Evolutionary conservation across 2,888 invertebrate species (phyloP), one percentile per base, ranked within the genome.

Genomic region (Erynnis tages): DNA sequence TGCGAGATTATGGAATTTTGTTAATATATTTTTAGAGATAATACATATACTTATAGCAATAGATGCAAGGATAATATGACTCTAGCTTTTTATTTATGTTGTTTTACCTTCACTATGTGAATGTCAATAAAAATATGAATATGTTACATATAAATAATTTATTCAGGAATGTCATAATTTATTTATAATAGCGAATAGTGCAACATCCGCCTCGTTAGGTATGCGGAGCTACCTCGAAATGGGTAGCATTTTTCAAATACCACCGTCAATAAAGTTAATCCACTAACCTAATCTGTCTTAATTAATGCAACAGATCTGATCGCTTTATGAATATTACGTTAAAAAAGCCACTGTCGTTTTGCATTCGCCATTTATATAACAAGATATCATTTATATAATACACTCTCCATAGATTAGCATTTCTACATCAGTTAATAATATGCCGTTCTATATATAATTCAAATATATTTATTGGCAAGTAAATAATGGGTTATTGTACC

Each of bases 191-290:
- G 41, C 34, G 27, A 41, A 41, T 41, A 43, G 16, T 50, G 49
- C 41, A 50, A 50, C 43, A 50, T 50, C 49, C 49, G 49, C 43
- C 41, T 43, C 10, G 49, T 16, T 35, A 34, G 43, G 43, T 50
- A 50, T 43, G 49, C 41, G 41, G 41, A 43, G 34, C 14, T 35
- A 19, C 11, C 35, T 50, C 35, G 35, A 50, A 50, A 50, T 50
- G 13, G 17, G 1, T 10, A 10, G 25, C 7, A 35, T 50, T 43
- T 50, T 34, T 43, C 34, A 29, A 34, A 10, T 34, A 25, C 23
- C 23, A 40, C 1, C 13, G 10, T 32, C 32, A 25, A 23, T 34
- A 25, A 14, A 17, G 27, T 25, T 19, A 14, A 14, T 34, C 25
- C 13, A 43, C 43, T 27, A 35, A 43, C 27, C 13, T 35, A 35